Percentiles rank a stretch among this genome's conserved stretches.
phyloP scores from a whole-genome alignment of 2,888 invertebrate species.

The Cantharis rufa region DNA sequence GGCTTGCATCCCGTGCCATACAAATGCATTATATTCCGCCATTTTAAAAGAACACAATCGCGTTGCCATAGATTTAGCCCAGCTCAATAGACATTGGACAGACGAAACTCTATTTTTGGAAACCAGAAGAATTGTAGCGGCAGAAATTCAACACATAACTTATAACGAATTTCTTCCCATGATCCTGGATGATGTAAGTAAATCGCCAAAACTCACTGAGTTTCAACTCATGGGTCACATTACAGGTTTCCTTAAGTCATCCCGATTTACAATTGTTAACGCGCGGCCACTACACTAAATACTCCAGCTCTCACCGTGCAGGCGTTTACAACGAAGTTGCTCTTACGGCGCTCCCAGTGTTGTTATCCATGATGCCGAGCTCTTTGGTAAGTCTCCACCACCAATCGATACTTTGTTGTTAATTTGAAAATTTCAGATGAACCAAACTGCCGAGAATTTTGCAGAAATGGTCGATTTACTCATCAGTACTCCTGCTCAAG shows the following conservation, averaged over 20 bases:
- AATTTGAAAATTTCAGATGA: conserved; percentile 56
- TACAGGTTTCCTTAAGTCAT: conserved; percentile 51
- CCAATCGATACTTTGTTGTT: neutral
- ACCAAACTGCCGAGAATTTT: conserved; percentile 58
- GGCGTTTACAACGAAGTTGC: conserved; percentile 81
- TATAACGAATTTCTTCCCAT: conserved; percentile 82
- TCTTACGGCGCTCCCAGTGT: conserved; percentile 71
- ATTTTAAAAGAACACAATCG: conserved; percentile 80
- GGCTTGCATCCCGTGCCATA: conserved; percentile 68
- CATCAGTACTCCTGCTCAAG: conserved; percentile 66
- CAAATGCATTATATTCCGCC: conserved; percentile 73
- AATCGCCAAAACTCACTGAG: conserved; percentile 53
- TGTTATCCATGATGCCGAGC: conserved; percentile 76
- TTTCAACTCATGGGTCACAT: neutral
- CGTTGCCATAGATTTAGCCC: conserved; percentile 69
- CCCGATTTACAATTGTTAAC: conserved; percentile 65
- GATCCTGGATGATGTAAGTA: conserved; percentile 72
- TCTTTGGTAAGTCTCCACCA: conserved; percentile 60
- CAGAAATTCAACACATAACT: conserved; percentile 83
- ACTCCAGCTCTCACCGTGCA: conserved; percentile 79
- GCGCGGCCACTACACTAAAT: conserved; percentile 76
- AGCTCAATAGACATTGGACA: conserved; percentile 78
- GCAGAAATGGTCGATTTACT: conserved; percentile 64
- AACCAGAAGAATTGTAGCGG: conserved; percentile 73
- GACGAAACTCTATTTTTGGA: conserved; percentile 78